These are phyloP conservation scores for Paracentrotus lividus DNA, from an alignment of 53 echinoderm and acorn worm genomes.

Conservation along the genomic window DNA sequence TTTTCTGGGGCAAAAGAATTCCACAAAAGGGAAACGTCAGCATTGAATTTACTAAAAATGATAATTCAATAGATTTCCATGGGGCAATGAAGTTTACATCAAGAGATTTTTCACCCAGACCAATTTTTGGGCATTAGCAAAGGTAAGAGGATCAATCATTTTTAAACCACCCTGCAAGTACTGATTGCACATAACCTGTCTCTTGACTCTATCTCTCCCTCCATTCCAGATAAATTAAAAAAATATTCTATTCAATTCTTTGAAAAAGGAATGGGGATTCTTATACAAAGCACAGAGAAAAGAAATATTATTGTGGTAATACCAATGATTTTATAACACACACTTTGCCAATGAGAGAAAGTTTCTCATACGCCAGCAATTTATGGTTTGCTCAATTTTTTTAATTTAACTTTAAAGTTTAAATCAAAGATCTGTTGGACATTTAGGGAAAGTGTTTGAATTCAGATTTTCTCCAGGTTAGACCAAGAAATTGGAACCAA, in stretches of 20 bases:
- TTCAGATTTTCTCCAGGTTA: not conserved
- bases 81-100: no score
- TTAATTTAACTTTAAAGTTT: not conserved
- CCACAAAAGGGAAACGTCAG: slow-evolving; percentile 41
- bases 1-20: no score
- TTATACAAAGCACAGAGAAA: slow-evolving; percentile 5
- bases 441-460: not conserved
- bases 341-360: no score
- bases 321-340: slow-evolving; percentile 25
- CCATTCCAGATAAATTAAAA: slow-evolving; percentile 52
- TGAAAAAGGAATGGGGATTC: no score
- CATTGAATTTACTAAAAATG: slow-evolving; percentile 15
- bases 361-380: no score
- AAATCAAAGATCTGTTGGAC: not conserved
- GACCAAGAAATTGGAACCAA: not conserved
- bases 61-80: slow-evolving; percentile 65
- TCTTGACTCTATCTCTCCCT: not conserved
- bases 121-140: slow-evolving; percentile 60
- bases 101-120: no score
- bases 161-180: not conserved
- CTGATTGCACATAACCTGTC: not conserved
- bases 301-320: slow-evolving; percentile 14
- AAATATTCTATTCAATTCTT: no score
- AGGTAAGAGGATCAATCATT: slow-evolving; percentile 55
- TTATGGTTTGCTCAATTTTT: not conserved